Evolutionary conservation across 1,140 invertebrate genomes (phyloP).

Genomic region (Pemphigus obesinymphae): DNA sequence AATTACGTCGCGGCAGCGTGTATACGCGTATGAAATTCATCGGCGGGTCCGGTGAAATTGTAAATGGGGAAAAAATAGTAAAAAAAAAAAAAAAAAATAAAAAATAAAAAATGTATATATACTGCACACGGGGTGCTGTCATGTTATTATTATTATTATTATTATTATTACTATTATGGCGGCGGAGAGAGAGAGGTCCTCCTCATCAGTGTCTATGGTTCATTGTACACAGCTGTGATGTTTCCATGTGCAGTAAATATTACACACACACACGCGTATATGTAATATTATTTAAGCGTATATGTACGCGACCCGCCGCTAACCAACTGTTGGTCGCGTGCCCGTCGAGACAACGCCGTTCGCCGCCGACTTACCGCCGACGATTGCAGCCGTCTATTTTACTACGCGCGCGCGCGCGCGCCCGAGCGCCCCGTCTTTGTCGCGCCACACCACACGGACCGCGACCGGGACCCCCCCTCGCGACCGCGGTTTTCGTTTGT

Average conservation of each 20-base stretch:
- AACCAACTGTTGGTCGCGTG: constrained; percentile 41
- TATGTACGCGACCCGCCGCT: not conserved
- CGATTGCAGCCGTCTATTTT: constrained; percentile 27
- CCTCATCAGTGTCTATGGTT: constrained; percentile 36
- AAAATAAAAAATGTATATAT: not conserved
- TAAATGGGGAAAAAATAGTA: not conserved
- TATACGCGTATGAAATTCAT: not conserved
- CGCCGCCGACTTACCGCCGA: constrained; percentile 25
- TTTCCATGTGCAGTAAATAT: constrained; percentile 18
- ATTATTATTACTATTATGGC: not conserved
- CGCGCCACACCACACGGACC: not conserved
- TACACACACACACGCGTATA: no score
- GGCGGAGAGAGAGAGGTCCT: not conserved
- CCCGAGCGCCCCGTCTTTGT: constrained; percentile 15
- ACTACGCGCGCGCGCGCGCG: not conserved
- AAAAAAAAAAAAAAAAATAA: not conserved
- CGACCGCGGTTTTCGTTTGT: no score
- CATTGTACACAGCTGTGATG: constrained; percentile 41
- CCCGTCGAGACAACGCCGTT: constrained; percentile 15
- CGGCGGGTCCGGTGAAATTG: not conserved
- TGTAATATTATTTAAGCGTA: no score
- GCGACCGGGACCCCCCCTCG: not conserved
- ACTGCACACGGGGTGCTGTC: not conserved
- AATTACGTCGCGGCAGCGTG: constrained; percentile 11
- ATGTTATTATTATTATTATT: constrained; percentile 25